Evolutionary conservation across 2,797 vertebrate genomes (phyloP).

Genomic region (Tragopan temminckii): DNA sequence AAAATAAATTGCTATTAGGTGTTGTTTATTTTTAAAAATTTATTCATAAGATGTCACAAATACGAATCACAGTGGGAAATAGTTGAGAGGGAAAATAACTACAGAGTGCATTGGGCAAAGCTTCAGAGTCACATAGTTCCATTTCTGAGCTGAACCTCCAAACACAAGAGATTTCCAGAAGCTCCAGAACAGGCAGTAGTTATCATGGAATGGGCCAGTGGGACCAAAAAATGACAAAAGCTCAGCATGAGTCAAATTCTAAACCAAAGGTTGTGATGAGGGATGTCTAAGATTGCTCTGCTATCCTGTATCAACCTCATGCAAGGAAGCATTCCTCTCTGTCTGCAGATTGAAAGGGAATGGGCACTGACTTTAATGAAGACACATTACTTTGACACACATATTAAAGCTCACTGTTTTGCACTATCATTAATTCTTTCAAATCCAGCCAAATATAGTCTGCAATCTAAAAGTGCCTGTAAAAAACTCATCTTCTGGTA

Average conservation of each 20-base stretch:
- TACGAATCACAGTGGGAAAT: background rate
- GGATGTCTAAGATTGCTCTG: background rate
- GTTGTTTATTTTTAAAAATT: slow-evolving; percentile 9
- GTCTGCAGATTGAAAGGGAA: background rate
- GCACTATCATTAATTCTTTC: background rate
- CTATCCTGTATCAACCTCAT: background rate
- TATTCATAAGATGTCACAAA: background rate
- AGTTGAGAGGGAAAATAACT: background rate
- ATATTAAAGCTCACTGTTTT: background rate
- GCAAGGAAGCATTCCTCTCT: background rate
- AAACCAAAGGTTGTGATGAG: background rate
- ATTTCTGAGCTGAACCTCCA: background rate
- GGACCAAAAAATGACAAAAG: background rate
- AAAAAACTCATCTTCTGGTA: background rate
- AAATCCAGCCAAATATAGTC: background rate
- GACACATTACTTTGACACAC: background rate
- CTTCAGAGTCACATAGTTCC: background rate
- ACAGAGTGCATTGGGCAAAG: background rate
- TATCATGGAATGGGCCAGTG: background rate
- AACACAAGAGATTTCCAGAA: background rate
- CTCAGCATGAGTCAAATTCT: background rate
- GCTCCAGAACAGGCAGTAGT: background rate
- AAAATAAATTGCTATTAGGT: background rate
- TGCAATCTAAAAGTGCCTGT: background rate
- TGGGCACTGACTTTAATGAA: background rate